Conservation (phyloP, 2,113 vertebrate genomes). For the Muscicapa adusta region DNA sequence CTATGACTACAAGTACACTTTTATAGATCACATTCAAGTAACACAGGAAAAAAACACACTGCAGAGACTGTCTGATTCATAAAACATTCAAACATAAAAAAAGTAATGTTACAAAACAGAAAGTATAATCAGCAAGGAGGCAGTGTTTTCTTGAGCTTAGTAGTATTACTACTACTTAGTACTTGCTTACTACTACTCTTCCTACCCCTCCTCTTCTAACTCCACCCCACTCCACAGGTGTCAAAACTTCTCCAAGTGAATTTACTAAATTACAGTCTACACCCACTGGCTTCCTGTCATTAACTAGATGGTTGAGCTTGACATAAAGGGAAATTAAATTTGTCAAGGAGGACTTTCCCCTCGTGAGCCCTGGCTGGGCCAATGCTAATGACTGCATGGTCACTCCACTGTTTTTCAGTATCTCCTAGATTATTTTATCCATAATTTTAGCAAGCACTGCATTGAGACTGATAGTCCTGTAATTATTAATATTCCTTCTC, state of each 20-base stretch:
- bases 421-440: too few species aligned
- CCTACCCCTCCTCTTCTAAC: not conserved
- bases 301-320: not conserved
- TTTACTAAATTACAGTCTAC: not conserved
- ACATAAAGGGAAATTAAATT: not conserved
- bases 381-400: not conserved
- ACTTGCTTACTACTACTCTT: not conserved
- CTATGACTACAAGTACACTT: not conserved
- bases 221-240: too few species aligned
- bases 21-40: not conserved
- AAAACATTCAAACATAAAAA: not conserved
- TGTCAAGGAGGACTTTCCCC: not conserved
- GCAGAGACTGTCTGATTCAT: not conserved
- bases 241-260: not conserved
- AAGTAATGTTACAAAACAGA: not conserved
- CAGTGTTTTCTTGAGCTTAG: not conserved
- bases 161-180: not conserved
- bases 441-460: not conserved
- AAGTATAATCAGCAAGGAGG: not conserved
- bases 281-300: not conserved
- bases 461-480: not conserved
- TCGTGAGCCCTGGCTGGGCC: rapidly evolving
- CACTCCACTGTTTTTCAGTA: not conserved
- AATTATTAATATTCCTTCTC: not conserved
- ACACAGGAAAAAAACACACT: not conserved